Evolutionary conservation across 2,797 vertebrate species (phyloP), one percentile per base, ranked within the genome.

Genomic region (Spinus pinus): DNA sequence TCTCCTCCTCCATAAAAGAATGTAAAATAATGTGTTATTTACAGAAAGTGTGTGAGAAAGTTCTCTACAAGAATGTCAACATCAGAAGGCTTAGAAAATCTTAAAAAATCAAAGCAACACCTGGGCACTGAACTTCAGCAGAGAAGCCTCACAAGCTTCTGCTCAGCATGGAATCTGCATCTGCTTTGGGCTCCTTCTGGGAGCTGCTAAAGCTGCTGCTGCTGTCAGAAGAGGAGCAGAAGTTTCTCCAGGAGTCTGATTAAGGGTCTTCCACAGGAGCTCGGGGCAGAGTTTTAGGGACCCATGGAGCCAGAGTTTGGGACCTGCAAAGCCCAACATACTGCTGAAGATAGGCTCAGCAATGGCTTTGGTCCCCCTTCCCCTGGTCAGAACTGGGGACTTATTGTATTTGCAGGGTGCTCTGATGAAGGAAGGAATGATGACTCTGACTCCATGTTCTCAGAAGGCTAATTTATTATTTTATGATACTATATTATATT

Each of bases 181-280:
- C 51, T 64, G 31, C 65, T 77, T 24, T 27, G 39, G 20, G 9
- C 22, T 60, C 25, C 31, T 33, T 37, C 8, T 1, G 4, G 42
- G 28, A 54, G 22, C 9, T 70, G 13, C 6, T 47, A 31, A 23
- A 31, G 12, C 27, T 66, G 16, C 60, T 62, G 61, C 33, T 53
- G 24, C 5, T 33, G 64, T 4, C 7, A 6, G 25, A 47, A 25
- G 15, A 54, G 28, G 23, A 54, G 41, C 9, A 42, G 47, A 44
- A 61, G 6, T 51, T 24, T 24, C 21, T 44, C 31, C 0, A 4
- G 30, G 17, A 3, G 1, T 35, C 47, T 1, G 0, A 7, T 64
- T 31, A 20, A 37, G 6, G 6, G 6, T 25, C 53, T 71, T 47
- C 14, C 22, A 6, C 3, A 13, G 46, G 35, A 69, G 20, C 44